phyloP scores from a whole-genome alignment of 2,888 invertebrate species.

The Leptopilina myrica region DNA sequence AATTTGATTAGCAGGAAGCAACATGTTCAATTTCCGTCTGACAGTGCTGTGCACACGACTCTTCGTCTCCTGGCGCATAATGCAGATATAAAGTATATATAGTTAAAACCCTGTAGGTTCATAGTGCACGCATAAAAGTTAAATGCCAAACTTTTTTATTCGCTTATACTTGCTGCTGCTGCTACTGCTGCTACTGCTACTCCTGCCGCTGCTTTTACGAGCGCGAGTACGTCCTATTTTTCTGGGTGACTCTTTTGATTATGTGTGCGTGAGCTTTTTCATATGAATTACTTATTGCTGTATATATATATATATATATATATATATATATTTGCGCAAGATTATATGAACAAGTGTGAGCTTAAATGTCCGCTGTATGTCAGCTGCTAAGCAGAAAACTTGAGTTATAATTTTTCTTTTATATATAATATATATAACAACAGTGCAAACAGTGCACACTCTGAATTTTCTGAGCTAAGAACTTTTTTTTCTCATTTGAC shows the following conservation, averaged over 20 bases:
- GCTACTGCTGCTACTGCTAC: conserved; percentile 25
- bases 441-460: conserved; percentile 21
- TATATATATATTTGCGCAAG: conserved; percentile 27
- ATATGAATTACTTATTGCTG: conserved; percentile 13
- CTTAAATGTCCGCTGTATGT: conserved; percentile 51
- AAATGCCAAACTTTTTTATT: conserved; percentile 40
- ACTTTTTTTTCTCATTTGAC: background rate
- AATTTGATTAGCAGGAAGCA: conserved; percentile 37
- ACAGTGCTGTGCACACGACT: conserved; percentile 14
- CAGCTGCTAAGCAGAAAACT: conserved; percentile 56
- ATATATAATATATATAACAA: background rate
- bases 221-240: conserved; percentile 28
- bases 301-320: no score
- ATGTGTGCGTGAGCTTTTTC: conserved; percentile 6
- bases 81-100: conserved; percentile 25
- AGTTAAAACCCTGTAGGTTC: conserved; percentile 34
- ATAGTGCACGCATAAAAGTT: conserved; percentile 38
- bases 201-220: conserved; percentile 33
- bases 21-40: conserved; percentile 38
- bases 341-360: conserved; percentile 36
- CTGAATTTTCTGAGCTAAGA: background rate
- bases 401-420: conserved; percentile 58
- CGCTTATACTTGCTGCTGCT: conserved; percentile 27
- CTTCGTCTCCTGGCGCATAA: conserved; percentile 18
- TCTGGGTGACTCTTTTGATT: background rate